Percentiles rank a stretch among this genome's conserved stretches.
Evolutionary conservation across 2,797 vertebrate species (phyloP).

Genomic region (Octomys mimax): DNA sequence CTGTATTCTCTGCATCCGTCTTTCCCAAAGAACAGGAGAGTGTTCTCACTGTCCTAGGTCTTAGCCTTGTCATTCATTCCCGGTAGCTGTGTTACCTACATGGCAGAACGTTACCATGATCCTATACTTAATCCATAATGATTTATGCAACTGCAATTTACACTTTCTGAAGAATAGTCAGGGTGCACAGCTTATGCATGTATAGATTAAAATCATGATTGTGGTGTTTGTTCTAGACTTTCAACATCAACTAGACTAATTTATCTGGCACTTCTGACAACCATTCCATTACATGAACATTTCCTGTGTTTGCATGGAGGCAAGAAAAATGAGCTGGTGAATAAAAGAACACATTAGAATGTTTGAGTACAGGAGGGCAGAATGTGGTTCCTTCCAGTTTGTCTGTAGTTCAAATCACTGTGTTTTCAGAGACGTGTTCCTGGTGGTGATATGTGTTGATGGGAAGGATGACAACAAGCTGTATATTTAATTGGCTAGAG

Average conservation of each 20-base stretch:
- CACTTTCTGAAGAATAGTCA: neutral
- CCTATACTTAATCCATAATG: neutral
- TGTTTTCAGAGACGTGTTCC: neutral
- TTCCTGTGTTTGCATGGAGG: neutral
- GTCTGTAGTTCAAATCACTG: neutral
- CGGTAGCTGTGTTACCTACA: neutral
- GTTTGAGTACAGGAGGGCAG: neutral
- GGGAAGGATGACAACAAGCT: neutral
- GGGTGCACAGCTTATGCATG: neutral
- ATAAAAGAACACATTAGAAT: neutral
- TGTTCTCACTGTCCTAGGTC: neutral
- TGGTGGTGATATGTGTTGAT: neutral
- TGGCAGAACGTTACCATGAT: neutral
- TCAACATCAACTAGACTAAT: neutral
- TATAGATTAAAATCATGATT: neutral
- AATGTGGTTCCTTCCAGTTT: neutral
- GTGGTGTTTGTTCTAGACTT: neutral
- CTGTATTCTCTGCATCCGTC: neutral
- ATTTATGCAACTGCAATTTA: neutral
- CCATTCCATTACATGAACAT: neutral
- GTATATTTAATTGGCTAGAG: neutral
- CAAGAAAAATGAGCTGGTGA: neutral
- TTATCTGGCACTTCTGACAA: neutral
- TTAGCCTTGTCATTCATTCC: neutral
- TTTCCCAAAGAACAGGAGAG: neutral